Conservation (phyloP, 2,113 vertebrate species). For the Lophius piscatorius region DNA sequence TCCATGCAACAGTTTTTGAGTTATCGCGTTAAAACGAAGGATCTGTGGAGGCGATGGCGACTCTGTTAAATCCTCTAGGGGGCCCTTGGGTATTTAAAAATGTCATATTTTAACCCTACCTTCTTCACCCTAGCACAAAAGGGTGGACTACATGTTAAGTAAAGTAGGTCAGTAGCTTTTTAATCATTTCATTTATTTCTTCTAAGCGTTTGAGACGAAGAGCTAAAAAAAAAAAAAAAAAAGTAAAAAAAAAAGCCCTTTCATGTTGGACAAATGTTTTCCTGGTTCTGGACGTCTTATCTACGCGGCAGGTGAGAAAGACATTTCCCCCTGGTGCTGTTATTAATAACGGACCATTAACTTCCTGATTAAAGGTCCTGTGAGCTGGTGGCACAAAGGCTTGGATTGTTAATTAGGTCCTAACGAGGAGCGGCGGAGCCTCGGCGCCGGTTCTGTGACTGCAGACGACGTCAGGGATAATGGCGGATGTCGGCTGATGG, state of each 20-base stretch:
- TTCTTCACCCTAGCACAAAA: no score
- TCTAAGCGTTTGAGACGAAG: slow-evolving; percentile 20
- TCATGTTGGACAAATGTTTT: slow-evolving; percentile 20
- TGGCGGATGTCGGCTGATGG: slow-evolving; percentile 67
- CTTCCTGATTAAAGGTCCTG: slow-evolving; percentile 68
- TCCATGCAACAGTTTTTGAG: no score
- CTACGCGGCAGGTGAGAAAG: slow-evolving; percentile 55
- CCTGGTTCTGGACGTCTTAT: slow-evolving; percentile 11
- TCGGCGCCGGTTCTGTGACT: slow-evolving; percentile 43
- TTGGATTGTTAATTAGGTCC: slow-evolving; percentile 66
- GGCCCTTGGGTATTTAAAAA: no score
- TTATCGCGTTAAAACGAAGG: no score
- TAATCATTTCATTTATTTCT: not conserved
- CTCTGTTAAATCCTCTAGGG: no score
- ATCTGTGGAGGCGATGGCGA: no score
- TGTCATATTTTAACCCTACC: no score
- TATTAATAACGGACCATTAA: slow-evolving; percentile 74
- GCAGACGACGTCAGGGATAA: slow-evolving; percentile 51
- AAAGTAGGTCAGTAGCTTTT: no score
- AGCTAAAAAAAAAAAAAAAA: not conserved
- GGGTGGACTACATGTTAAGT: no score
- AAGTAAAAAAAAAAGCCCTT: slow-evolving; percentile 13
- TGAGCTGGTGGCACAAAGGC: slow-evolving; percentile 45
- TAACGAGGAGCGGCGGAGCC: slow-evolving; percentile 52
- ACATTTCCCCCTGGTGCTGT: slow-evolving; percentile 38